Conservation (phyloP, 2,113 vertebrate species). For the Hiodon tergisus region DNA sequence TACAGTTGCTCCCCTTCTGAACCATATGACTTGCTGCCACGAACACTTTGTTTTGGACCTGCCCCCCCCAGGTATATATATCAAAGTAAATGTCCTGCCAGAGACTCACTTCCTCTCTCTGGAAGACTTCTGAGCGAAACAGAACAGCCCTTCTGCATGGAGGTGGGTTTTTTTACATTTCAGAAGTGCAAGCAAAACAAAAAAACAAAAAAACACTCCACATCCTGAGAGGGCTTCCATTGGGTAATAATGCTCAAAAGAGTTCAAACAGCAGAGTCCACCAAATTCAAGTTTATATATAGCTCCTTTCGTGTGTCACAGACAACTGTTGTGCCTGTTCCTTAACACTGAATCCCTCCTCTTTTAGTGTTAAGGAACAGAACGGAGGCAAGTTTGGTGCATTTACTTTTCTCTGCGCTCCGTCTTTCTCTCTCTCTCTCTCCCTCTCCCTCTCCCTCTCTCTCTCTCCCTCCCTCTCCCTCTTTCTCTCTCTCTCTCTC, state of each 20-base stretch:
- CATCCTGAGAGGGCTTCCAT: not conserved
- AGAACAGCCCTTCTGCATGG: not conserved
- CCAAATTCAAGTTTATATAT: not conserved
- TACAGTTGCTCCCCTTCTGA: too few relatives aligned
- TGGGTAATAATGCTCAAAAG: not conserved
- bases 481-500: not conserved
- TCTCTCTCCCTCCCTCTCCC: conserved; percentile 25
- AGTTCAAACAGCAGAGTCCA: not conserved
- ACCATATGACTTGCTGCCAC: too few relatives aligned
- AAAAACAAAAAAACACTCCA: not conserved
- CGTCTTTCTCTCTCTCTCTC: conserved; percentile 19
- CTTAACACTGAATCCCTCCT: too few relatives aligned
- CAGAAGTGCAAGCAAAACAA: not conserved
- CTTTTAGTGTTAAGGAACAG: not conserved
- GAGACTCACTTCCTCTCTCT: not conserved
- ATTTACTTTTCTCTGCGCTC: conserved; percentile 4
- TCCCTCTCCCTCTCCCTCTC: conserved; percentile 21
- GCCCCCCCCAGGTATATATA: too few relatives aligned
- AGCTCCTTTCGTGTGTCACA: not conserved
- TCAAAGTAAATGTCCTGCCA: not conserved
- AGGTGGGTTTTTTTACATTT: not conserved
- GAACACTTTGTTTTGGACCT: too few relatives aligned
- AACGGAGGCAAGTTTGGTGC: not conserved
- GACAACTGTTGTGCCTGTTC: not conserved
- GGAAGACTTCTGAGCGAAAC: not conserved